Base-by-base conservation (phyloP, 2,888 invertebrate species). In the Phaonia tiefii region DNA sequence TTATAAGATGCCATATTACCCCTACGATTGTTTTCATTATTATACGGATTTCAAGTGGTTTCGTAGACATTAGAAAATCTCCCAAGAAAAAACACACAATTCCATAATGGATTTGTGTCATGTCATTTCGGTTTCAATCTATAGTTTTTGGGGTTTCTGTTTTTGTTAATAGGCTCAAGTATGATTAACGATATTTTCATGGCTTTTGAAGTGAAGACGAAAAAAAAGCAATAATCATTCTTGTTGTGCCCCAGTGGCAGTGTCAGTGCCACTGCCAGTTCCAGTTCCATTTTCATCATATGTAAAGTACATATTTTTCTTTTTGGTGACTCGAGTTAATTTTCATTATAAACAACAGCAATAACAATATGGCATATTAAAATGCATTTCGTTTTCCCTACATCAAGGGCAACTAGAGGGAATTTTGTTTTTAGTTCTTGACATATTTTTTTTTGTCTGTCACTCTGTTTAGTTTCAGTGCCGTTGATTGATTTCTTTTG, bases 401-500 rank as follows among this genome's bases (percentile, higher is more conserved):
- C 51, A 22, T 13, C 25, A 25, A 26, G n/a, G 26, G 56, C 26
- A 2, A n/a, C 1, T n/a, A 26, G 20, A 20, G 56, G 56, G 56
- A 26, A 26, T 56, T 44, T 49, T 49, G 15, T 17, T 49, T 49
- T 49, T 49, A 20, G 17, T 49, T 17, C 11, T 15, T 11, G 10
- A 1, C 51, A 20, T 25, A 54, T 4, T 54, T 4, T 73, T 76
- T 46, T 79, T 75, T 74, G n/a, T 66, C 69, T 73, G 46, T 63
- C 49, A 63, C 49, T 49, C 63, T 67, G 66, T 60, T 63, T n/a
- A 13, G 42, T 37, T 31, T 63, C 42, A 31, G 31, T 31, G 31
- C 42, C 22, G 63, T 37, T 82, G 83, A 83, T 80, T 83, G 83
- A 83, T 82, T 80, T 76, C 78, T 75, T 83, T 71, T 67, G 73